Percentiles rank a stretch among this genome's conserved stretches.
Conservation (phyloP, 2,888 invertebrate genomes). For the Athetis lepigone region DNA sequence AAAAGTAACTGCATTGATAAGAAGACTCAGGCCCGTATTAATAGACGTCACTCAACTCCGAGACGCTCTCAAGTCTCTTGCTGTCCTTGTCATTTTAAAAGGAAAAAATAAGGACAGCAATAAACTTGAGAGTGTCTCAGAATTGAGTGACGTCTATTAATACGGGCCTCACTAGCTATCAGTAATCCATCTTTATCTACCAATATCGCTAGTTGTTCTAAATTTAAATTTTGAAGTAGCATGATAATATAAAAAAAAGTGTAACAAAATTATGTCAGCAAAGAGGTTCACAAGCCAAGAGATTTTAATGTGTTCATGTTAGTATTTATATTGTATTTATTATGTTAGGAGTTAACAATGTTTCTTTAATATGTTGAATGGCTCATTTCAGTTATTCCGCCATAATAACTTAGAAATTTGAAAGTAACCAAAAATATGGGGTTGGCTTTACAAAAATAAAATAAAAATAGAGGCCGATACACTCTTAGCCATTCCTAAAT, state of each 20-base stretch:
- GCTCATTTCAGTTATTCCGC: too few relatives aligned
- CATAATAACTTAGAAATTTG: background rate
- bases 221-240: background rate
- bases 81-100: too few relatives aligned
- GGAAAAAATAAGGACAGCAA: too few relatives aligned
- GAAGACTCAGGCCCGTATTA: too few relatives aligned
- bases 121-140: too few relatives aligned
- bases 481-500: too few relatives aligned
- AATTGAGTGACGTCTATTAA: too few relatives aligned
- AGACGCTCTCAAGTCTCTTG: too few relatives aligned
- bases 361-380: background rate
- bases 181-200: slow-evolving; percentile 3
- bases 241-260: slow-evolving; percentile 12
- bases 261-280: slow-evolving; percentile 1
- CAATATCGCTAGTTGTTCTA: background rate
- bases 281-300: slow-evolving; percentile 39
- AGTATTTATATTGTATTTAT: slow-evolving; percentile 48
- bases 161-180: background rate
- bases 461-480: too few relatives aligned
- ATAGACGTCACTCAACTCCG: too few relatives aligned
- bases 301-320: slow-evolving; percentile 56
- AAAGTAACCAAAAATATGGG: too few relatives aligned
- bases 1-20: slow-evolving; percentile 21
- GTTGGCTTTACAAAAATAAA: background rate
- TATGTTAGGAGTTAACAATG: slow-evolving; percentile 33